phyloP scores from a whole-genome alignment of 2,113 vertebrate genomes.

The Tursiops truncatus region DNA sequence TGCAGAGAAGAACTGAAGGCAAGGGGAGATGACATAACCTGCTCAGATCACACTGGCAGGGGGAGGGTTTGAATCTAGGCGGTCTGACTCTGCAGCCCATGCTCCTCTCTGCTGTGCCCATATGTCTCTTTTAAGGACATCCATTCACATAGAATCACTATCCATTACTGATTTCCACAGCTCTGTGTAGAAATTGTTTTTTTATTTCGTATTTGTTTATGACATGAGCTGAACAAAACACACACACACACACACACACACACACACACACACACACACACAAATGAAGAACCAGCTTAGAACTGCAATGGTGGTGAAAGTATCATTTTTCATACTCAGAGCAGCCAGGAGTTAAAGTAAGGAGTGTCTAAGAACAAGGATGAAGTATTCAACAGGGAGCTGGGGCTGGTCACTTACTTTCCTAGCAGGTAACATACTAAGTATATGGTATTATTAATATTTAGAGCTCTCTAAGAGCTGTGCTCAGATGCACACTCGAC shows the following conservation, averaged over 20 bases:
- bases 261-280: not conserved
- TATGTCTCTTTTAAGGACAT: not conserved
- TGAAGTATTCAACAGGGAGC: not conserved
- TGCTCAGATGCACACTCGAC: not conserved
- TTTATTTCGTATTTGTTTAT: not conserved
- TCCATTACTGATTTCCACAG: not conserved
- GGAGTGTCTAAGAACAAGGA: not conserved
- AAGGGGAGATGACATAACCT: not conserved
- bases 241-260: not conserved
- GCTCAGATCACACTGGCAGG: not conserved
- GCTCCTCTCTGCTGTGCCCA: not conserved
- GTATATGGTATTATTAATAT: not conserved
- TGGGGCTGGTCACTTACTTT: not conserved
- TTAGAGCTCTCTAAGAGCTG: not conserved
- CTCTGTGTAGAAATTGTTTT: not conserved
- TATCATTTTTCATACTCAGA: not conserved
- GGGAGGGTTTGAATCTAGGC: not conserved
- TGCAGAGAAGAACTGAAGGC: not conserved
- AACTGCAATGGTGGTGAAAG: rapidly evolving
- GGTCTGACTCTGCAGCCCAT: not conserved
- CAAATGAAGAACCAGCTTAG: not conserved
- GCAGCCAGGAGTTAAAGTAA: not conserved
- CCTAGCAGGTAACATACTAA: not conserved
- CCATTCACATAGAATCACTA: not conserved
- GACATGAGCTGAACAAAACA: not conserved